These are phyloP conservation scores for Phoxinus phoxinus DNA, from an alignment of 2,113 vertebrate species.

Conservation along the genomic window DNA sequence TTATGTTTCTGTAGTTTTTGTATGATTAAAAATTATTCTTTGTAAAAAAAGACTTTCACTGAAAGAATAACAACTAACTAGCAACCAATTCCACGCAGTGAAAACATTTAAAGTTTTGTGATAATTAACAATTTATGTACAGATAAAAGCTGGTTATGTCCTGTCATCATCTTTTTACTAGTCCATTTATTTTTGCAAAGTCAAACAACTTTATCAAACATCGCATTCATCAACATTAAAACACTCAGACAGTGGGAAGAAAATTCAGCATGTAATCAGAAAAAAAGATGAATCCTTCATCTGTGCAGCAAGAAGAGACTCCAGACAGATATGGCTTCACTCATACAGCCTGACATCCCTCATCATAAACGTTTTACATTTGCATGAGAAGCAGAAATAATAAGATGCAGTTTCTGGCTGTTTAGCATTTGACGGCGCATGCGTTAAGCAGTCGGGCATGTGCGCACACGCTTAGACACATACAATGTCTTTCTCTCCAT, in stretches of 20 bases:
- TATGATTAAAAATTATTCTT: too few relatives aligned
- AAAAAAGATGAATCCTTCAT: slow-evolving; percentile 15
- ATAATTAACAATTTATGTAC: background rate
- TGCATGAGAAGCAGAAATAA: slow-evolving; percentile 59
- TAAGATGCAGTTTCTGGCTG: slow-evolving; percentile 64
- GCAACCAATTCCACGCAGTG: background rate
- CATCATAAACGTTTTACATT: background rate
- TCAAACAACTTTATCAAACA: background rate
- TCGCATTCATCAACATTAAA: slow-evolving; percentile 1
- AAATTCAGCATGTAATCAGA: background rate
- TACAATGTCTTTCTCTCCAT: slow-evolving; percentile 37
- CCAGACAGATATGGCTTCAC: slow-evolving; percentile 71
- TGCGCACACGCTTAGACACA: slow-evolving; percentile 58
- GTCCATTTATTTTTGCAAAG: background rate
- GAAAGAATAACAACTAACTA: background rate
- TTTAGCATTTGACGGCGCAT: slow-evolving; percentile 68
- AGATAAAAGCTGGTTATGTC: background rate
- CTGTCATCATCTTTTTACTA: background rate
- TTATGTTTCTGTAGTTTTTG: background rate
- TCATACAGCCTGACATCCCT: slow-evolving; percentile 50
- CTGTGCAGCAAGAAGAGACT: slow-evolving; percentile 56
- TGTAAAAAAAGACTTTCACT: too few relatives aligned
- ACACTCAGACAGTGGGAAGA: slow-evolving; percentile 10
- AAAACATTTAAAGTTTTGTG: background rate
- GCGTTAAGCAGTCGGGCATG: slow-evolving; percentile 65